Evolutionary conservation across 2,888 invertebrate genomes (phyloP).

Genomic region (Pachymerium ferrugineum): DNA sequence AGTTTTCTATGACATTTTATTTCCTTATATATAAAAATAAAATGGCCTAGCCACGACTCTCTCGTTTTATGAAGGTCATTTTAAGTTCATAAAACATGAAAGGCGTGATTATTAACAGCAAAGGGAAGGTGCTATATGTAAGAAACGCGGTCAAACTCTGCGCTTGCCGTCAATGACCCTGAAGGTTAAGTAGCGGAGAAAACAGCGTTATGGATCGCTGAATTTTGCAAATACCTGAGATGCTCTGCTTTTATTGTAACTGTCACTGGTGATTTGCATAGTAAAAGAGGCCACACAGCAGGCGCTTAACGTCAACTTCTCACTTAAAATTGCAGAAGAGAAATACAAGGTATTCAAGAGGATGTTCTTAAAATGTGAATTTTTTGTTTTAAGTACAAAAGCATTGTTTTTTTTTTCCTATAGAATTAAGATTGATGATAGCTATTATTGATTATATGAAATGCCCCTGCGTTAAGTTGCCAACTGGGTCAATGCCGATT

Average conservation of each 20-base stretch:
- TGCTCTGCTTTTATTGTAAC: background rate
- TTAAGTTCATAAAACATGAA: constrained; percentile 20
- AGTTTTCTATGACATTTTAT: constrained; percentile 22
- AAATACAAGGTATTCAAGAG: too few relatives aligned
- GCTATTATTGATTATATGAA: background rate
- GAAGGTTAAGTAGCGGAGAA: constrained; percentile 18
- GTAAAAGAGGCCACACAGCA: background rate
- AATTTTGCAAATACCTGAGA: constrained; percentile 7
- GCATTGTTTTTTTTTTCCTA: too few relatives aligned
- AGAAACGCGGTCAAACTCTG: background rate
- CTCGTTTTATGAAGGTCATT: constrained; percentile 11
- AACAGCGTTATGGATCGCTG: background rate
- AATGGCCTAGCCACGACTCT: background rate
- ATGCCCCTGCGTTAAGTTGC: constrained; percentile 1
- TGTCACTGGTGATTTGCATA: constrained; percentile 12
- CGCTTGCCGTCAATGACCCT: background rate
- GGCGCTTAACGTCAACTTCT: background rate
- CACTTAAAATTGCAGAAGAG: too few relatives aligned
- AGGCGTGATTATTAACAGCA: background rate
- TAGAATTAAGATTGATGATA: too few relatives aligned
- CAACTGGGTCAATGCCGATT: background rate
- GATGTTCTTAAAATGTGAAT: too few relatives aligned
- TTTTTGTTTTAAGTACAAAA: too few relatives aligned
- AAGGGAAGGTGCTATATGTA: background rate
- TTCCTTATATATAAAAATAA: background rate